Evolutionary conservation across 1,140 invertebrate species (phyloP).

Genomic region (Rhyzopertha dominica): DNA sequence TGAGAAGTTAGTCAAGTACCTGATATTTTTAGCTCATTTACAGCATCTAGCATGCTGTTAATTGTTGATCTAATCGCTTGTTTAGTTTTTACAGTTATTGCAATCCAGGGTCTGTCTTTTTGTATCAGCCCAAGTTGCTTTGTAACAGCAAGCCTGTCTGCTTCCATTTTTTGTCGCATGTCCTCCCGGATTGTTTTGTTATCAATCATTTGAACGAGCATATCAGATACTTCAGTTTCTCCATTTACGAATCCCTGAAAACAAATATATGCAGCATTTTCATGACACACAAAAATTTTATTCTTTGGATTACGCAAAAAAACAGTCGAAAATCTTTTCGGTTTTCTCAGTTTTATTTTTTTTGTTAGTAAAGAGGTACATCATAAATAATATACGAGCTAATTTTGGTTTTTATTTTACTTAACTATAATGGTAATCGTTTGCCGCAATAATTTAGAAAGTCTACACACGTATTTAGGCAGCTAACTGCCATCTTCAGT

Average conservation of each 20-base stretch:
- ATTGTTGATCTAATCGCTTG: conserved; percentile 47
- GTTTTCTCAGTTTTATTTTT: no score
- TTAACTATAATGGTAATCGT: no score
- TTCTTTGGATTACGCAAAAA: background rate
- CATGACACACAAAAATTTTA: background rate
- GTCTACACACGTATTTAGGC: no score
- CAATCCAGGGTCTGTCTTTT: conserved; percentile 47
- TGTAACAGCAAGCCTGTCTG: conserved; percentile 37
- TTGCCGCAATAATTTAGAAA: no score
- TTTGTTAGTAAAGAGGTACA: no score
- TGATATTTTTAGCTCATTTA: conserved; percentile 16
- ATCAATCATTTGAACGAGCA: conserved; percentile 54
- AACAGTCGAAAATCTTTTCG: no score
- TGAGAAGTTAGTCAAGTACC: no score
- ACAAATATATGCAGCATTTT: conserved; percentile 2
- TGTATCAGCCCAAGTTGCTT: conserved; percentile 45
- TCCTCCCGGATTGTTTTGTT: conserved; percentile 47
- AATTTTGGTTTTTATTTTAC: no score
- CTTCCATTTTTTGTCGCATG: conserved; percentile 26
- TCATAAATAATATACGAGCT: no score
- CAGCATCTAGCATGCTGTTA: conserved; percentile 40
- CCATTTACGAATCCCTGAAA: conserved; percentile 40
- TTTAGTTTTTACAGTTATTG: conserved; percentile 49
- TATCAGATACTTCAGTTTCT: conserved; percentile 52
- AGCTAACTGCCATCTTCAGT: no score